Percentiles rank a stretch among this genome's conserved stretches.
phyloP scores from a whole-genome alignment of 1,140 invertebrate species.

The Drosophila pachea region DNA sequence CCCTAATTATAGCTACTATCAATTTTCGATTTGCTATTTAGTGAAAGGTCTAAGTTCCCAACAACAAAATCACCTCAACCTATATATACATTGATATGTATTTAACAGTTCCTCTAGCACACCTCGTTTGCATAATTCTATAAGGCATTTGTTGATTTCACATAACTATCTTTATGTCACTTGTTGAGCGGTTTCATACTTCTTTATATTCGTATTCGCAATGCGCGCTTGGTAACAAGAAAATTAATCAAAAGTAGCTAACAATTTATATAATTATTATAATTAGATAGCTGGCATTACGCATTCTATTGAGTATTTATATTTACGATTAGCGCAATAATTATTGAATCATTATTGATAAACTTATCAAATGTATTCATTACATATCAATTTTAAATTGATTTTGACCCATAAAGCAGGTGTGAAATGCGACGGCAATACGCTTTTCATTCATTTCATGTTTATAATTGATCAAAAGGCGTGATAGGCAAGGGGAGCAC shows the following conservation, averaged over 20 bases:
- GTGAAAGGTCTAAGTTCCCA: not conserved
- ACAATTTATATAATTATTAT: conserved; percentile 19
- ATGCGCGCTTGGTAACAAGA: conserved; percentile 6
- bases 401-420: conserved; percentile 25
- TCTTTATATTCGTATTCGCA: conserved; percentile 2
- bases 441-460: conserved; percentile 25
- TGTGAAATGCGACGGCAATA: conserved; percentile 1
- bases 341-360: conserved; percentile 26
- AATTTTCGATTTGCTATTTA: not conserved
- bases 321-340: conserved; percentile 9
- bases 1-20: not conserved
- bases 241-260: conserved; percentile 18
- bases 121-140: conserved; percentile 3
- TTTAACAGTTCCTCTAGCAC: not conserved
- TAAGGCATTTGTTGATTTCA: conserved; percentile 30
- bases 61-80: not conserved
- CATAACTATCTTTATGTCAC: conserved; percentile 17
- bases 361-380: not conserved
- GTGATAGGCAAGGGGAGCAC: not conserved
- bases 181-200: conserved; percentile 22
- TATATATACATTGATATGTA: not conserved
- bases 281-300: conserved; percentile 7
- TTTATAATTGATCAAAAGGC: not conserved
- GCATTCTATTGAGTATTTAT: conserved; percentile 1
- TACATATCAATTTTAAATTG: conserved; percentile 12